Percentiles rank a stretch among this genome's conserved stretches.
Evolutionary conservation across 1,140 invertebrate species (phyloP).

Genomic region (Heliconius eleuchia): DNA sequence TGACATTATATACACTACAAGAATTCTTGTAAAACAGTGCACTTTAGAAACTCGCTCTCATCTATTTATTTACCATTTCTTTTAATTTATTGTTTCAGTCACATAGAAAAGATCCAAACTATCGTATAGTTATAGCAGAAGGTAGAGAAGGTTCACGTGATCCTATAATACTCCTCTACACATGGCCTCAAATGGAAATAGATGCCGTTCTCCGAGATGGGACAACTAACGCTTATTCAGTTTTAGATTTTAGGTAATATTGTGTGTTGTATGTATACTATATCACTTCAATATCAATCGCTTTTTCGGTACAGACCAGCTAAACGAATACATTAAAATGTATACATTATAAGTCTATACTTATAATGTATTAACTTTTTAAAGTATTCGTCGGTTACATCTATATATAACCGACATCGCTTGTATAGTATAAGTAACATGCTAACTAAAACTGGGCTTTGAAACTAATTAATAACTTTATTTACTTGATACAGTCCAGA

Average conservation of each 20-base stretch:
- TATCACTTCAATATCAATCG: neutral
- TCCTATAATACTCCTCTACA: conserved; percentile 91
- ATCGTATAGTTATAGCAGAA: conserved; percentile 92
- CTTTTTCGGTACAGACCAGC: no score
- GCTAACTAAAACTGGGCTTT: no score
- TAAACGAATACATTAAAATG: no score
- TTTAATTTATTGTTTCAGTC: conserved; percentile 79
- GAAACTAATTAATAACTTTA: neutral
- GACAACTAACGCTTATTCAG: conserved; percentile 87
- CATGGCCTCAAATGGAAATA: conserved; percentile 89
- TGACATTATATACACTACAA: no score
- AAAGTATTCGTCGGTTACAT: no score
- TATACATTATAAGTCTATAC: no score
- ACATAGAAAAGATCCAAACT: conserved; percentile 84
- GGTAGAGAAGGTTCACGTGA: conserved; percentile 89
- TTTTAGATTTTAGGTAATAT: conserved; percentile 88
- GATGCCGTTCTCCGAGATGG: conserved; percentile 88
- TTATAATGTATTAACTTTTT: no score
- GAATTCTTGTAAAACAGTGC: no score
- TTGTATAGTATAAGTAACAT: no score
- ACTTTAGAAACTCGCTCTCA: no score
- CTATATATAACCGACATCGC: no score
- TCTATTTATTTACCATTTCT: no score
- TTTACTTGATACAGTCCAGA: conserved; percentile 83
- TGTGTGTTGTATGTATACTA: neutral